Conservation (phyloP, 2,888 invertebrate genomes). For the Azorinus chamasolen region DNA sequence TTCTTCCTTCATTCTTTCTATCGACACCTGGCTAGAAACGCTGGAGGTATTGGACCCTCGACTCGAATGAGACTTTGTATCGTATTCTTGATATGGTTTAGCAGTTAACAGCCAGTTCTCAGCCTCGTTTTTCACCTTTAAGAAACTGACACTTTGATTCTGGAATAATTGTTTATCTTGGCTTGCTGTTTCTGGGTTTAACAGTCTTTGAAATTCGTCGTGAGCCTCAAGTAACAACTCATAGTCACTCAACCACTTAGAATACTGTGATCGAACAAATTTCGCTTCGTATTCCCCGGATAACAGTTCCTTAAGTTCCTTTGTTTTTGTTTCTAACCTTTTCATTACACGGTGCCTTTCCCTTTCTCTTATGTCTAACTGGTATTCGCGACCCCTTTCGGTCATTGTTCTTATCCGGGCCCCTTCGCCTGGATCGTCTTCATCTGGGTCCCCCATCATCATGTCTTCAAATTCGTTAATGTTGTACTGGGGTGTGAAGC, state of each 20-base stretch:
- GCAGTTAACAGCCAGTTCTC: not conserved
- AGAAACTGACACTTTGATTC: not conserved
- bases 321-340: too few species aligned
- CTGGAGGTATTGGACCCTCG: not conserved
- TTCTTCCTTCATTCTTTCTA: not conserved
- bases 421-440: too few species aligned
- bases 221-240: not conserved
- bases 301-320: too few species aligned
- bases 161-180: not conserved
- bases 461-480: too few species aligned
- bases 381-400: too few species aligned
- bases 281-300: not conserved
- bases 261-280: not conserved
- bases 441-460: too few species aligned
- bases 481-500: too few species aligned
- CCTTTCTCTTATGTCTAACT: too few species aligned
- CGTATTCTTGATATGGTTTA: not conserved
- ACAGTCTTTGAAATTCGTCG: not conserved
- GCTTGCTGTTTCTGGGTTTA: not conserved
- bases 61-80: not conserved
- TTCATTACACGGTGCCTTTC: too few species aligned
- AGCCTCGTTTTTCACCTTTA: not conserved
- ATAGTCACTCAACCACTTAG: not conserved
- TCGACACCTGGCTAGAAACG: conserved; percentile 1
- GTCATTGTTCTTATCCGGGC: too few species aligned